Evolutionary conservation across 92 coral and sea anemone species (phyloP).

Genomic region (Plumapathes pennacea): DNA sequence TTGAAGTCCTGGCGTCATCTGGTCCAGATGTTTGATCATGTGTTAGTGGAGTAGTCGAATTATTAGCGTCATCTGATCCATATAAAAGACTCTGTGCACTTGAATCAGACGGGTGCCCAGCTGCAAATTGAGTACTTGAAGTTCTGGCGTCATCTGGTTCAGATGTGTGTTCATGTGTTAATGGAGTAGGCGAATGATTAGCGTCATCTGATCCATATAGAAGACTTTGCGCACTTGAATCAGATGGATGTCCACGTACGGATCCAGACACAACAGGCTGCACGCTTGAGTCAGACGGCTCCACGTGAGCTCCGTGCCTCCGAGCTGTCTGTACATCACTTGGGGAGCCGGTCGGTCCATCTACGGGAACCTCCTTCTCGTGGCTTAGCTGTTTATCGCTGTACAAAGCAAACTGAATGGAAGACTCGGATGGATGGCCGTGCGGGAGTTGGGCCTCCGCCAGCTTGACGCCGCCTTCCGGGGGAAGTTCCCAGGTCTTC

Average conservation of each 20-base stretch:
- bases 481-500: conserved; percentile 64
- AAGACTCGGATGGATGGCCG: conserved; percentile 79
- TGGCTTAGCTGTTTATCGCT: conserved; percentile 25
- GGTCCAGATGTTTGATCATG: conserved; percentile 66
- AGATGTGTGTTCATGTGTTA: conserved; percentile 43
- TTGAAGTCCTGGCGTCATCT: conserved; percentile 30
- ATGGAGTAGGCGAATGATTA: background rate
- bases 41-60: background rate
- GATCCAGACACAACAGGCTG: conserved; percentile 40
- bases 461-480: conserved; percentile 37
- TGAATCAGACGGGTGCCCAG: conserved; percentile 50
- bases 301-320: background rate
- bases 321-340: background rate
- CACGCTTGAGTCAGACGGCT: conserved; percentile 36
- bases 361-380: background rate
- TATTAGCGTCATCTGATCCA: conserved; percentile 4
- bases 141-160: conserved; percentile 57
- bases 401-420: conserved; percentile 70
- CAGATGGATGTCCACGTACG: conserved; percentile 30
- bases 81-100: conserved; percentile 53
- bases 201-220: conserved; percentile 22
- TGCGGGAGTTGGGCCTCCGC: conserved; percentile 60
- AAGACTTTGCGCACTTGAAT: conserved; percentile 57
- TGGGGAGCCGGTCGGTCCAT: background rate
- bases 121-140: no score